Conservation (phyloP, 2,113 vertebrate species). For the Coturnix japonica region DNA sequence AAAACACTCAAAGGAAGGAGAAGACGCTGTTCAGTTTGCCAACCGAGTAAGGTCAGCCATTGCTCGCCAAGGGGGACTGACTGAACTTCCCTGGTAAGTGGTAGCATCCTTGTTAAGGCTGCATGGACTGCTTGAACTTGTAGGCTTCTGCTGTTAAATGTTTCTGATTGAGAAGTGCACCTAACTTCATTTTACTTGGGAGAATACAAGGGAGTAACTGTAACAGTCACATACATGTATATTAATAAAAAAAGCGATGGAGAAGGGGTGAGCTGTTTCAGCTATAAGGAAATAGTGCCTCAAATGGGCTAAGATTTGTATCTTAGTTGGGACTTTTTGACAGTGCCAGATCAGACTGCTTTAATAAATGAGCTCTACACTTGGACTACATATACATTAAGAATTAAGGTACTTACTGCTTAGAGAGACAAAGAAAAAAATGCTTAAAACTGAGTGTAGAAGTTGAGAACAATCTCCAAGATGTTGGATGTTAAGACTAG, state of each 20-base stretch:
- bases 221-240: accelerated
- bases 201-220: background rate
- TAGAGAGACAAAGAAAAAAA: background rate
- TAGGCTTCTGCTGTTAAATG: background rate
- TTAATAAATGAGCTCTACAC: background rate
- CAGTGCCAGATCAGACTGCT: background rate
- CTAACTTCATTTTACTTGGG: background rate
- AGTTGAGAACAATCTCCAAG: background rate
- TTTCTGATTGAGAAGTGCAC: background rate
- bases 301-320: background rate
- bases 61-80: conserved; percentile 89
- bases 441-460: background rate
- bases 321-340: background rate
- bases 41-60: conserved; percentile 94
- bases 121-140: background rate
- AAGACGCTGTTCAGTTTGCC: conserved; percentile 93
- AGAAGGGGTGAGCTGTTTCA: background rate
- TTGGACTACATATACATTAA: background rate
- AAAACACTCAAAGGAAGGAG: conserved; percentile 80
- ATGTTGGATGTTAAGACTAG: background rate
- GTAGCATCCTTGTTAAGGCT: background rate
- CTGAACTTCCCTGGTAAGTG: conserved; percentile 92
- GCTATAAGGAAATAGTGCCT: background rate
- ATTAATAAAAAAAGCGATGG: background rate
- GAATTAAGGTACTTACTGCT: background rate